Evolutionary conservation across 2,797 vertebrate species (phyloP), one percentile per base, ranked within the genome.

Genomic region (Lacerta viridis): DNA sequence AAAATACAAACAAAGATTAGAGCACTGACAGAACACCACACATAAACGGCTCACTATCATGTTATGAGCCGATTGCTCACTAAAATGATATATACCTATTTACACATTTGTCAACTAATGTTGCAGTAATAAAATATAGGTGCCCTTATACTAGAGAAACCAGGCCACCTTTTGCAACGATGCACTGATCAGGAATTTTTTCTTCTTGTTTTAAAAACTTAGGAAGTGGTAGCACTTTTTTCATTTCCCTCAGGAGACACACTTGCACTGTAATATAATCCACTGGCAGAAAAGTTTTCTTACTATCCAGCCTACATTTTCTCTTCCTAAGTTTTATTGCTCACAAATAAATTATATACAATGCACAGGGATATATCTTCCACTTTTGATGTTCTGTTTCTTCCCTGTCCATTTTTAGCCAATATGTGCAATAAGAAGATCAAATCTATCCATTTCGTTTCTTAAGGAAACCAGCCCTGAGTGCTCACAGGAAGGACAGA

Each of bases 121-220:
- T 7, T 36, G 80, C 8, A 76, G 23, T 39, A 43, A 86, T 50
- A n/a, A 91, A 61, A 72, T 80, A 89, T n/a, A 64, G 33, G 29
- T 85, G 55, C 23, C 0, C 7, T 2, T 72, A 39, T 29, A 2
- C 20, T 74, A 92, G 5, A 79, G 78, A 87, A 85, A 33, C 55
- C 72, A 82, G 75, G 39, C 36, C 71, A 72, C 27, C 18, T 88
- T 39, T 85, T 41, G 74, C 33, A 0, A 1, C 0, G 87, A 85
- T 0, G 0, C 1, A 87, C 61, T 66, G 25, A 88, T 79, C 41
- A 87, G 83, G 3, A 71, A 2, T 69, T 77, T 39, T 83, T 83
- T 87, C 85, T 87, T 94, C 88, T 84, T 59, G 46, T 92, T 91
- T n/a, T 33, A 78, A 84, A 76, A 50, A 50, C 84, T 80, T 78